A percentile compares a stretch with the other conserved stretches of the same genome.
These are phyloP conservation scores for Thrips palmi DNA, from an alignment of 1,140 invertebrate species.

Conservation along the genomic window DNA sequence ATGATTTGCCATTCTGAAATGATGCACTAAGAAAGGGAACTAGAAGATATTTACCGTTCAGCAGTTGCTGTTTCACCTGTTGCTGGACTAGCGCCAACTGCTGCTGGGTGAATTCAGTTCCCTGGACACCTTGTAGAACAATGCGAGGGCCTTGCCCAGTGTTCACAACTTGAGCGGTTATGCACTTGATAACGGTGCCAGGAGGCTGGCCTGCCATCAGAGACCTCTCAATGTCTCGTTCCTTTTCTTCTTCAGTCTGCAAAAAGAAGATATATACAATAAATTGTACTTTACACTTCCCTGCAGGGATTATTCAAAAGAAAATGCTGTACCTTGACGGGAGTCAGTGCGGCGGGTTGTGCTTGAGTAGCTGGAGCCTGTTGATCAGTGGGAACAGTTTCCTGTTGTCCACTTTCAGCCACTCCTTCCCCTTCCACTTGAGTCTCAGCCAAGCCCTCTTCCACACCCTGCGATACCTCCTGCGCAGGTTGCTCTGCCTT, in stretches of 20 bases:
- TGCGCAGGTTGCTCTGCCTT: too few relatives aligned
- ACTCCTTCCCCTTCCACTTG: too few relatives aligned
- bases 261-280: too few relatives aligned
- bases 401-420: too few relatives aligned
- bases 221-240: constrained; percentile 45
- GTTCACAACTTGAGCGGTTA: constrained; percentile 64
- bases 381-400: too few relatives aligned
- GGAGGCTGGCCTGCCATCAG: constrained; percentile 55
- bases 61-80: constrained; percentile 69
- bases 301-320: too few relatives aligned
- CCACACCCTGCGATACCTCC: too few relatives aligned
- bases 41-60: constrained; percentile 42
- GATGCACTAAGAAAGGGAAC: constrained; percentile 4
- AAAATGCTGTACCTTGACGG: too few relatives aligned
- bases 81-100: constrained; percentile 63
- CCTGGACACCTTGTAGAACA: constrained; percentile 62
- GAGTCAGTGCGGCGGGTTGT: too few relatives aligned
- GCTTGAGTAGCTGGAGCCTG: too few relatives aligned
- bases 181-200: constrained; percentile 71
- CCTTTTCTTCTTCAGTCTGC: constrained; percentile 14
- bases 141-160: constrained; percentile 65
- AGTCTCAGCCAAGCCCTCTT: too few relatives aligned
- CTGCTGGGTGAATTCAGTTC: constrained; percentile 58
- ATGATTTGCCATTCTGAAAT: constrained; percentile 5
- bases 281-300: too few relatives aligned